These are phyloP conservation scores for Nibea coibor DNA, from an alignment of 2,113 vertebrate species.

Conservation along the genomic window DNA sequence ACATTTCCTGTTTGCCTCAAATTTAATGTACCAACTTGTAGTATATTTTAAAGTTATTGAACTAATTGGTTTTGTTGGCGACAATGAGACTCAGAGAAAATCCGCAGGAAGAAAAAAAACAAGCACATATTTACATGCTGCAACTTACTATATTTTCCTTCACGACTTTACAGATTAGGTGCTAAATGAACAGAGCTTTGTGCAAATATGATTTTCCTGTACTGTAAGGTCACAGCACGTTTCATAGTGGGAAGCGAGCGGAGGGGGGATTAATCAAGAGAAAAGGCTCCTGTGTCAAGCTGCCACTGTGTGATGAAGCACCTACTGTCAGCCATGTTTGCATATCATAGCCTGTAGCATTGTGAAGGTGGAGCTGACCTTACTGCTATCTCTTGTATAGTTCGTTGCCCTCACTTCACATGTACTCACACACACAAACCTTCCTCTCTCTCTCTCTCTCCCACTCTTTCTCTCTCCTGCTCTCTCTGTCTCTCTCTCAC, in stretches of 20 bases:
- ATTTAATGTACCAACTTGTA: conserved; percentile 11
- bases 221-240: conserved; percentile 37
- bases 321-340: conserved; percentile 77
- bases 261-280: conserved; percentile 74
- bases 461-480: neutral
- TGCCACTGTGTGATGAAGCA: conserved; percentile 78
- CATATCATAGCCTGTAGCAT: conserved; percentile 72
- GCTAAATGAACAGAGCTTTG: conserved; percentile 34
- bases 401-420: conserved; percentile 55
- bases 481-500: neutral
- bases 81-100: neutral
- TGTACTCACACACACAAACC: conserved; percentile 34
- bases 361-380: conserved; percentile 80
- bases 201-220: conserved; percentile 18
- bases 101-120: neutral
- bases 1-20: neutral
- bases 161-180: conserved; percentile 33
- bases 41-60: conserved; percentile 13
- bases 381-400: conserved; percentile 61
- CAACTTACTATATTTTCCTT: neutral
- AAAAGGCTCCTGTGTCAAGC: conserved; percentile 68
- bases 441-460: conserved; percentile 4
- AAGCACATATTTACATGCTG: conserved; percentile 14
- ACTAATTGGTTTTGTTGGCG: conserved; percentile 19
- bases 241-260: conserved; percentile 45